Percentiles rank a stretch among this genome's conserved stretches.
These are phyloP conservation scores for Meloe dianella DNA, from an alignment of 2,888 invertebrate genomes.

Conservation along the genomic window DNA sequence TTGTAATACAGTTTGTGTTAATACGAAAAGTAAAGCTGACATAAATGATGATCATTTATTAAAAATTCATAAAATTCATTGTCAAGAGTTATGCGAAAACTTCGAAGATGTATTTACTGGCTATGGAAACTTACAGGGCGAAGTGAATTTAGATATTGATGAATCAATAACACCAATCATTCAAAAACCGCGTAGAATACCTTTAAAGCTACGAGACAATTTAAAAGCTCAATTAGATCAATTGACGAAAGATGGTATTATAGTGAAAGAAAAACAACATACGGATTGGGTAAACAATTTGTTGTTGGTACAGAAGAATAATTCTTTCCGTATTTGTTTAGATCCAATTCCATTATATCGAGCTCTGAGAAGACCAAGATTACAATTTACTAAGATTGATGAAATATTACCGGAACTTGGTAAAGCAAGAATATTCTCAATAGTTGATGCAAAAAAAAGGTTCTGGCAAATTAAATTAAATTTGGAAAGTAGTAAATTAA, in stretches of 20 bases:
- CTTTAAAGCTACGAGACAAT: slow-evolving; percentile 1
- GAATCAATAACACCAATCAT: slow-evolving; percentile 5
- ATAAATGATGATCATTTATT: neutral
- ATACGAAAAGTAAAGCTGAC: slow-evolving; percentile 1
- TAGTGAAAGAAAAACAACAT: slow-evolving; percentile 10
- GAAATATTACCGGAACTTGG: slow-evolving; percentile 31
- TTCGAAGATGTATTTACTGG: slow-evolving; percentile 18
- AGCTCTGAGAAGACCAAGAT: slow-evolving; percentile 24
- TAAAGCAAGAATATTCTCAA: slow-evolving; percentile 15
- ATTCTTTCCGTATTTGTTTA: slow-evolving; percentile 31
- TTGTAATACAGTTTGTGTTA: slow-evolving; percentile 5
- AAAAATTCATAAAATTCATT: slow-evolving; percentile 13
- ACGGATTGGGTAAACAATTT: neutral
- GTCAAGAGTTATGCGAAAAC: neutral
- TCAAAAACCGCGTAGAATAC: slow-evolving; percentile 16
- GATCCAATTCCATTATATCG: slow-evolving; percentile 31
- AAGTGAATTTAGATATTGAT: slow-evolving; percentile 15
- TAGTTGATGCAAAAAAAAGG: slow-evolving; percentile 29
- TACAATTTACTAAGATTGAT: slow-evolving; percentile 24
- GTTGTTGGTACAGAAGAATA: slow-evolving; percentile 13
- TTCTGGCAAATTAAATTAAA: slow-evolving; percentile 33
- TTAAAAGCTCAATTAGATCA: slow-evolving; percentile 6
- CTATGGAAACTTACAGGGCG: slow-evolving; percentile 14
- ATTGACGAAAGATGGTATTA: slow-evolving; percentile 5
- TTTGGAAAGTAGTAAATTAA: slow-evolving; percentile 34